Evolutionary conservation across 2,888 invertebrate genomes (phyloP).

Genomic region (Tenthredo scrophulariae): DNA sequence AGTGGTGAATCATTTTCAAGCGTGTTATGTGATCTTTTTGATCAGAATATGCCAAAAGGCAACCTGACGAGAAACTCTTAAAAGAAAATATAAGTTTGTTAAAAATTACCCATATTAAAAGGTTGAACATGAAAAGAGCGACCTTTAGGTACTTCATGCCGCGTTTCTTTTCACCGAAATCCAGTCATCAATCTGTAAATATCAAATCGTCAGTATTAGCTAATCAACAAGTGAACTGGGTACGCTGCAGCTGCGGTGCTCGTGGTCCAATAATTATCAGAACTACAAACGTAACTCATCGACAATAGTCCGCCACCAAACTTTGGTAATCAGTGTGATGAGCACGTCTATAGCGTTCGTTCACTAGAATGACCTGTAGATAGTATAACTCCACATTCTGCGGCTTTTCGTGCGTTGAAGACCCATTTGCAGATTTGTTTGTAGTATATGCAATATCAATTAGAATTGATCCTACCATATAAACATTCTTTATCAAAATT

Average conservation of each 20-base stretch:
- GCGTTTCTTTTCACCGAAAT: constrained; percentile 64
- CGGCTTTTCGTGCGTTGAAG: background rate
- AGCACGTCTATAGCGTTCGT: background rate
- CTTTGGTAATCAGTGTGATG: constrained; percentile 17
- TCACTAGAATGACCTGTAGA: background rate
- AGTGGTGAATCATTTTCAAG: background rate
- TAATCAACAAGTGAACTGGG: background rate
- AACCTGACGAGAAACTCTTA: background rate
- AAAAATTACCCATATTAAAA: constrained; percentile 74
- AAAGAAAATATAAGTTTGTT: background rate
- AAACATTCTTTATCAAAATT: background rate
- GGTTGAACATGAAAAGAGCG: constrained; percentile 72
- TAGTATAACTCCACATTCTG: background rate
- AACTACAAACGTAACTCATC: background rate
- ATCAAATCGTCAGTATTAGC: constrained; percentile 47
- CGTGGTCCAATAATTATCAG: background rate
- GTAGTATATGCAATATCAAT: background rate
- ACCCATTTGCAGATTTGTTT: background rate
- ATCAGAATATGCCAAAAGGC: background rate
- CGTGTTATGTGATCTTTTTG: background rate
- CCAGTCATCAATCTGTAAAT: constrained; percentile 68
- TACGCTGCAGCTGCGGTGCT: background rate
- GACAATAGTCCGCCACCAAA: background rate
- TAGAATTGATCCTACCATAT: background rate
- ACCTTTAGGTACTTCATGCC: constrained; percentile 74